phyloP scores from a whole-genome alignment of 1,140 invertebrate species.

The Caerostris extrusa region DNA sequence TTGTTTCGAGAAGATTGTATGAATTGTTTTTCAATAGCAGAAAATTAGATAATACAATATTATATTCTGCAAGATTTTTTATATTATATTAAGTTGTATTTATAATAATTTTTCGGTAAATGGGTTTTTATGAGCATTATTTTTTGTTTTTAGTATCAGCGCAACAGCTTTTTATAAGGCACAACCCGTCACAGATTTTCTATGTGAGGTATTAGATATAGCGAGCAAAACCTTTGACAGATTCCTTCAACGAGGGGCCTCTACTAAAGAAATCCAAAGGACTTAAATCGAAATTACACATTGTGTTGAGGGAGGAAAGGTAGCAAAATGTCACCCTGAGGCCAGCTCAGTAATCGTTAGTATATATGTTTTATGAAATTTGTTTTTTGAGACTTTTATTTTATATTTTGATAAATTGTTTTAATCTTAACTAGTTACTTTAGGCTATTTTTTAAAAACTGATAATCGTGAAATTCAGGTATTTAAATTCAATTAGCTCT shows the following conservation, averaged over 20 bases:
- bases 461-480: no score
- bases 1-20: no score
- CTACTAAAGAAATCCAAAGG: slow-evolving; percentile 99
- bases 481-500: no score
- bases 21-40: no score
- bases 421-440: no score
- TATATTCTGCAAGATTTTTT: no score
- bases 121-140: no score
- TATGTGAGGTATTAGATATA: slow-evolving; percentile 99
- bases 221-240: slow-evolving; percentile 95
- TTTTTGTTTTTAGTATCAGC: slow-evolving; percentile 88
- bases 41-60: no score
- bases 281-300: slow-evolving; percentile 99
- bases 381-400: no score
- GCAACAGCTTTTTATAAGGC: slow-evolving; percentile 99
- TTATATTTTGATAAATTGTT: no score
- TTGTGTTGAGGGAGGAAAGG: slow-evolving; percentile 98
- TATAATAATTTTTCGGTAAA: not conserved
- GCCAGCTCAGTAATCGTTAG: slow-evolving; percentile 93
- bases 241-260: slow-evolving; percentile 99
- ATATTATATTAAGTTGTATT: not conserved
- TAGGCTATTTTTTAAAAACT: no score
- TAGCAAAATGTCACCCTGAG: slow-evolving; percentile 99
- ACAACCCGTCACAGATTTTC: slow-evolving; percentile 99
- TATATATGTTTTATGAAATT: slow-evolving; percentile 37